Conservation (phyloP, 2,113 vertebrate species). For the Delphinapterus leucas region DNA sequence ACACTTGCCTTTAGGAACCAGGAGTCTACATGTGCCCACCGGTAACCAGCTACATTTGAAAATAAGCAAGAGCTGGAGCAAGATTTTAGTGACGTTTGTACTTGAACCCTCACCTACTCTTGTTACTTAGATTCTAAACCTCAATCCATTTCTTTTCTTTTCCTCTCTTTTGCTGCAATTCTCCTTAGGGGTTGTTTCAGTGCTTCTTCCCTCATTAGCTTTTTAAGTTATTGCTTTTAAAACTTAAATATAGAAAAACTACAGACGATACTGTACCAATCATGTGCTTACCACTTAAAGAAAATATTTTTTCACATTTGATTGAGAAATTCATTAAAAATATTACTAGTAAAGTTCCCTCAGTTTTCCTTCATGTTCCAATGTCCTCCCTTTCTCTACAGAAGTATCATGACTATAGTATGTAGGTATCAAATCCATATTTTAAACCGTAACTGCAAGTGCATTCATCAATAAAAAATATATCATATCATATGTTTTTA, state of each 20-base stretch:
- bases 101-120: neutral
- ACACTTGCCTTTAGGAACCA: neutral
- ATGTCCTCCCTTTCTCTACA: neutral
- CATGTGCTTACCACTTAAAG: neutral
- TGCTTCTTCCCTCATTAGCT: neutral
- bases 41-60: neutral
- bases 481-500: neutral
- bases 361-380: neutral
- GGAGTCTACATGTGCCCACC: neutral
- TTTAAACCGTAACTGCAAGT: neutral
- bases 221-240: neutral
- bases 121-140: neutral
- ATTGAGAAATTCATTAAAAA: neutral
- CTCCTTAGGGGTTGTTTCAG: neutral
- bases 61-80: neutral
- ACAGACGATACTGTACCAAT: neutral
- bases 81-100: neutral
- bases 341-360: neutral
- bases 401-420: neutral
- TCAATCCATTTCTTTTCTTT: neutral
- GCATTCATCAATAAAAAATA: neutral
- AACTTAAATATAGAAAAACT: neutral
- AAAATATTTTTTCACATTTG: neutral
- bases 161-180: neutral
- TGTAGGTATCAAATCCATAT: neutral